These are phyloP conservation scores for Eupelmus urozonus DNA, from an alignment of 2,888 invertebrate species.

Conservation along the genomic window DNA sequence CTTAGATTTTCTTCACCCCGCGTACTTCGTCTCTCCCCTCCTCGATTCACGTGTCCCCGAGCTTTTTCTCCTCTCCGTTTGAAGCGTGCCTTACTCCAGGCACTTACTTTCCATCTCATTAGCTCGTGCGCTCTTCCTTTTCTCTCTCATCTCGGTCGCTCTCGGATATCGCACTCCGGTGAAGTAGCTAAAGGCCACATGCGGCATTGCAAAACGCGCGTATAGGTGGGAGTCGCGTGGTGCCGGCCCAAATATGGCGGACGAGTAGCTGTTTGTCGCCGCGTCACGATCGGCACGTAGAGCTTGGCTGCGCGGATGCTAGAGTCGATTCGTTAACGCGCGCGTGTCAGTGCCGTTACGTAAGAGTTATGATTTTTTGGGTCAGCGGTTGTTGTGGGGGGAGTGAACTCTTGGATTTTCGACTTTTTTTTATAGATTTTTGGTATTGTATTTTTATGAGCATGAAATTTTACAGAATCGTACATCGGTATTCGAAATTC, in stretches of 20 bases:
- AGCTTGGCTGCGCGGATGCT: not conserved
- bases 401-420: not conserved
- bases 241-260: slow-evolving; percentile 48
- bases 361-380: not conserved
- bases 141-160: not conserved
- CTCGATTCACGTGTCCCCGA: too few species aligned
- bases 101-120: slow-evolving; percentile 50
- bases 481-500: too few species aligned
- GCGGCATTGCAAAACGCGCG: slow-evolving; percentile 34
- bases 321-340: too few species aligned
- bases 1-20: not conserved
- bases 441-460: too few species aligned
- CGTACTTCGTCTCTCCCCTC: slow-evolving; percentile 3
- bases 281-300: not conserved
- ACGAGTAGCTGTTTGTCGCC: not conserved
- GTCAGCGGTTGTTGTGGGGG: not conserved
- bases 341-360: not conserved
- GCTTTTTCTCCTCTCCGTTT: not conserved
- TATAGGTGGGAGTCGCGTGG: slow-evolving; percentile 22
- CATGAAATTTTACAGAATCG: too few species aligned
- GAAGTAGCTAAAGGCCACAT: not conserved
- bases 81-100: not conserved
- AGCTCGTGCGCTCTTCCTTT: slow-evolving; percentile 53
- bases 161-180: not conserved
- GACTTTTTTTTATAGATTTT: too few species aligned